Evolutionary conservation across 2,797 vertebrate species (phyloP), one percentile per base, ranked within the genome.

Genomic region (Chaetophractus vellerosus): DNA sequence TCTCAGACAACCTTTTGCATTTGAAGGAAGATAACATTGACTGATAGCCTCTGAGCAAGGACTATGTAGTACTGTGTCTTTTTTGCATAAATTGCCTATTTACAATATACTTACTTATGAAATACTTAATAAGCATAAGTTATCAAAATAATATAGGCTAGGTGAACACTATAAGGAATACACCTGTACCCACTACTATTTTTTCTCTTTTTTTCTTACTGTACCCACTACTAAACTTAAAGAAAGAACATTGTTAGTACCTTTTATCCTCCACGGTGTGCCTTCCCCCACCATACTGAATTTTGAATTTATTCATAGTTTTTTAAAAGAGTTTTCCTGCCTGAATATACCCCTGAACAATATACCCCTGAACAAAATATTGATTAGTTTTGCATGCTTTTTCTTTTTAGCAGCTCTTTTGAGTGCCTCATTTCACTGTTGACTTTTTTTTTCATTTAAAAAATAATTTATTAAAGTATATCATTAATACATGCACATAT

Each of bases 341-440:
- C 4, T 68, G 24, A 8, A 59, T 84, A 28, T 36, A 57, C 50
- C 10, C 50, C 52, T 79, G 59, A 16, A 24, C 48, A 84, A 78
- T 89, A 33, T n/a, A 59, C 41, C 8, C 36, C 63, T 75, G 52
- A 19, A 26, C 24, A 69, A 81, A 81, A 69, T 85, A 69, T 21
- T 61, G 66, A 52, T 89, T 92, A 15, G 9, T 71, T 89, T 85
- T 92, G 31, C 8, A 19, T 95, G 63, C 11, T 81, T 92, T 88
- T 92, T 45, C 45, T 45, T 45, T 45, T 45, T 45, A 45, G 45
- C 45, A 45, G 45, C 45, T 45, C 45, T 45, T 45, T 45, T 9
- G 45, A 45, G 45, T 45, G 45, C 45, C 45, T 45, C 45, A 45
- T 10, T 45, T 45, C 45, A 45, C 45, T 45, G 45, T 45, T 45